Percentiles rank a stretch among this genome's conserved stretches.
Conservation (phyloP, 2,888 invertebrate genomes). For the Oscheius myriophilus region DNA sequence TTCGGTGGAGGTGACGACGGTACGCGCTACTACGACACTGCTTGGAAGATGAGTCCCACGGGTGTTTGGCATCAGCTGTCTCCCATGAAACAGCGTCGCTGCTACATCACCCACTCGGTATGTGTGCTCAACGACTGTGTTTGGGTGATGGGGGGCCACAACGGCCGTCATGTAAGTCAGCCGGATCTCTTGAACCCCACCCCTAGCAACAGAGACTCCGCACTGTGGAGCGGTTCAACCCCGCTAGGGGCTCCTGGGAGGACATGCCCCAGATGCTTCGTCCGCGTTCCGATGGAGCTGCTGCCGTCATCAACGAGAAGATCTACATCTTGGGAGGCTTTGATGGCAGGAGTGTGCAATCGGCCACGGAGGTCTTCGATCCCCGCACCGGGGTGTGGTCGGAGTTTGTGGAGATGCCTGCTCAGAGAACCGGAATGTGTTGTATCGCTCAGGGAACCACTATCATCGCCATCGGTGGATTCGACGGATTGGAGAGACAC, state of each 20-base stretch:
- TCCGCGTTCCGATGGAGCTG: conserved; percentile 21
- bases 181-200: too few relatives aligned
- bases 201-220: conserved; percentile 5
- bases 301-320: conserved; percentile 15
- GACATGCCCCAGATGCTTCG: conserved; percentile 15
- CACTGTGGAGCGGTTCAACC: conserved; percentile 13
- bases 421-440: conserved; percentile 6
- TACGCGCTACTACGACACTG: conserved; percentile 8
- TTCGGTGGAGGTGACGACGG: conserved; percentile 22
- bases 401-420: conserved; percentile 6
- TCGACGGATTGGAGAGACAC: conserved; percentile 2
- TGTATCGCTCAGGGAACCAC: not conserved
- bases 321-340: conserved; percentile 30
- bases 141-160: conserved; percentile 30
- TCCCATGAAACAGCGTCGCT: conserved; percentile 6
- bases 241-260: not conserved
- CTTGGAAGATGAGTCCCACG: conserved; percentile 1
- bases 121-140: conserved; percentile 15
- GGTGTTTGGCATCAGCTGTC: conserved; percentile 10
- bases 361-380: conserved; percentile 10
- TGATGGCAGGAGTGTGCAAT: conserved; percentile 6
- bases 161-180: not conserved
- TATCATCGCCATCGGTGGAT: conserved; percentile 12
- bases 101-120: conserved; percentile 24
- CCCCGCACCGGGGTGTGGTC: conserved; percentile 12